Base-by-base conservation (phyloP, 1,140 invertebrate genomes). In the Archivesica marissinica region DNA sequence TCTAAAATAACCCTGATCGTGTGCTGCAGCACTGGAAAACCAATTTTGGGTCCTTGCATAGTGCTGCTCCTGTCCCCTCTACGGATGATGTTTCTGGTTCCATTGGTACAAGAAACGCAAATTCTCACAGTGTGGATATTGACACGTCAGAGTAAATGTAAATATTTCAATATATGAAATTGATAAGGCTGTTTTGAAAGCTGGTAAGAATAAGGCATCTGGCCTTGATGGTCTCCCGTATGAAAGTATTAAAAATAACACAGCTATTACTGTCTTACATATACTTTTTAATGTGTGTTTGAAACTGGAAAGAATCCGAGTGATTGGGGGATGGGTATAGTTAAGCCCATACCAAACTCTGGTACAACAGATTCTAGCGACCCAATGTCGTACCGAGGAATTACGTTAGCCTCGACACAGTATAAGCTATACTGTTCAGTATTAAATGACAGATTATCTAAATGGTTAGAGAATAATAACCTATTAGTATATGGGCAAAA, bases 311-410 rank as follows among this genome's bases (percentile, higher is more conserved):
- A 56, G 30, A 54, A 61, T 17, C 66, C 76, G 41, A 33, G n/a
- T 25, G 47, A 80, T 3, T 86, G 76, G 84, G 66, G 66, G 4
- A 68, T 61, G 15, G 61, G 75, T 20, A 86, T 86, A 23, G 80
- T 86, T 39, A 66, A 61, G 28, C 76, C 84, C 41, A 80, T 86
- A 50, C 84, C 66, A 33, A 86, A 86, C 44, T 47, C 61, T 7
- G 30, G 25, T 23, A 13, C 64, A 13, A 47, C 28, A 50, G 41
- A 61, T 79, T 25, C 28, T 15, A 47, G 38, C 35, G 64, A 85
- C 7, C 74, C 61, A 17, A 38, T 78, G 13, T 13, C 39, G 41
- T 68, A 85, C 28, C 35, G 83, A 28, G 74, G 74, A 20, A 79
- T 79, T 20, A 79, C 52, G 17, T 33, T 85, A 35, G 39, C 54